Evolutionary conservation across 2,888 invertebrate species (phyloP).

Genomic region (Monoplex corrugatus): DNA sequence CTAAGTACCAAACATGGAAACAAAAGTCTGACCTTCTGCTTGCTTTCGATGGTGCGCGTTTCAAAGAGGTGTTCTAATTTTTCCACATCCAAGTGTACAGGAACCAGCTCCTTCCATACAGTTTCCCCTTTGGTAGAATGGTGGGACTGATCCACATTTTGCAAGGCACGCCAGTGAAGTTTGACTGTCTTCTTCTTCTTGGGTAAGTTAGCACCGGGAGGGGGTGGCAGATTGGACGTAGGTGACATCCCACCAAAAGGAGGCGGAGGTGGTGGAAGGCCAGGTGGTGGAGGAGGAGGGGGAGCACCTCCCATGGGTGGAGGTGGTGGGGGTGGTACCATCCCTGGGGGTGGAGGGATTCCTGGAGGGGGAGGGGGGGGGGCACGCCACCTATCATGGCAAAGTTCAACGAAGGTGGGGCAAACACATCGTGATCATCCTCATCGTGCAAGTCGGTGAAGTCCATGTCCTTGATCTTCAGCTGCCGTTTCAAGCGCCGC

Average conservation of each 20-base stretch:
- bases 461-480: conserved; percentile 94
- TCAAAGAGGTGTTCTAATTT: conserved; percentile 98
- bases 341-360: conserved; percentile 63
- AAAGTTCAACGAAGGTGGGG: conserved; percentile 80
- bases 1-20: not conserved
- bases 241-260: conserved; percentile 55
- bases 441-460: conserved; percentile 95
- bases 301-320: conserved; percentile 62
- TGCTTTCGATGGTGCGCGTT: conserved; percentile 95
- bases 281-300: conserved; percentile 54
- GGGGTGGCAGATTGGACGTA: conserved; percentile 73
- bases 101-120: conserved; percentile 81
- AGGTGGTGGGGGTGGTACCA: conserved; percentile 70
- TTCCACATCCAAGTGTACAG: conserved; percentile 93
- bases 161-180: conserved; percentile 96
- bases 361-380: conserved; percentile 66
- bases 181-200: conserved; percentile 95
- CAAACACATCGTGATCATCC: conserved; percentile 88
- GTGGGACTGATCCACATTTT: conserved; percentile 77
- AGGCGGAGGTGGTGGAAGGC: conserved; percentile 71
- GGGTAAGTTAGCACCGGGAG: conserved; percentile 73
- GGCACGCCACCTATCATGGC: conserved; percentile 59
- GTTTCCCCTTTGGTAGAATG: conserved; percentile 73
- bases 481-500: conserved; percentile 82
- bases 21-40: conserved; percentile 89